Evolutionary conservation across 2,888 invertebrate genomes (phyloP), one percentile per base, ranked within the genome.

Genomic region (Saturnia japonica): DNA sequence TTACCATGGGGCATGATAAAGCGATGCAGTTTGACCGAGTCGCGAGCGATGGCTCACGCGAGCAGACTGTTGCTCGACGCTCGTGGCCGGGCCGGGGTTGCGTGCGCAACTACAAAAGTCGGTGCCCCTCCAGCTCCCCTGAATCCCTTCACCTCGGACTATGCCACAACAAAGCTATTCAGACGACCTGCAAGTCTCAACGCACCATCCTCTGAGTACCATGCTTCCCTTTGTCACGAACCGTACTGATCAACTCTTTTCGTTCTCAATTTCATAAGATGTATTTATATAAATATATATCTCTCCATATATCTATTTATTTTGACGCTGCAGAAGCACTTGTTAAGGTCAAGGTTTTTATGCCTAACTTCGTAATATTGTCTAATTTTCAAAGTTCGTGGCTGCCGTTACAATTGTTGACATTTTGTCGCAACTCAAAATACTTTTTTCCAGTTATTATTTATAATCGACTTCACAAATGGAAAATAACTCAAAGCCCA

Each of bases 41-140:
- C 82, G 89, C 86, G 84, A 83, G 83, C 85, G 84, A 75, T 85
- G 90, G 91, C 89, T 86, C 89, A 89, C 92, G 88, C 88, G 89
- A 89, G 88, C 92, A 92, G 91, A 93, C 93, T 93, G 93, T 93
- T 93, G 93, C 93, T 91, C 84, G 78, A 83, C 86, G 87, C 90
- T 91, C 84, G 78, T 83, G 87, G 87, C 90, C 90, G 87, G 90
- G 89, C 81, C 81, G 81, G 76, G 83, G 78, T 72, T 89, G 91
- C 89, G 90, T 83, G 91, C 93, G 92, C 92, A 90, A 72, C 69
- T 67, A 69, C 70, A 68, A 71, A 75, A 75, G 79, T 81, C 78
- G 76, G 71, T 62, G 74, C 76, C 78, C 79, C 77, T 78, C 79
- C 72, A 78, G 71, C 76, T 70, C 76, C 74, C 79, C 79, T 75